These are phyloP conservation scores for Argentina silus DNA, from an alignment of 2,797 vertebrate genomes.

Conservation along the genomic window DNA sequence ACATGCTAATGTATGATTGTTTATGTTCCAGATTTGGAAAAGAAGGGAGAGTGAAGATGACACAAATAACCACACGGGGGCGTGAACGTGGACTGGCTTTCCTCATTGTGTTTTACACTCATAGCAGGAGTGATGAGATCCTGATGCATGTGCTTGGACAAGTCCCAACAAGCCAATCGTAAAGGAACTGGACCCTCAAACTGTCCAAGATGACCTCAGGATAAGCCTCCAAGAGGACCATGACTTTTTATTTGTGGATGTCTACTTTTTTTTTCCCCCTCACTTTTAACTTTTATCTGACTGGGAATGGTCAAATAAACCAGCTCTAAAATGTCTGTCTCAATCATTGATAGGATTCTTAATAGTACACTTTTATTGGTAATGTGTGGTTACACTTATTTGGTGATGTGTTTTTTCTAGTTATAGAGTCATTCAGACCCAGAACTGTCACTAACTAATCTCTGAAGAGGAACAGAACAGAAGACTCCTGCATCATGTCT, in stretches of 20 bases:
- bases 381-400: too few relatives aligned
- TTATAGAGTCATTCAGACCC: too few relatives aligned
- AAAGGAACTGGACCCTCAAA: conserved; percentile 12
- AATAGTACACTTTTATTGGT: too few relatives aligned
- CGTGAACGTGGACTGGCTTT: conserved; percentile 61
- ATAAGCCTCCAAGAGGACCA: conserved; percentile 4
- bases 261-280: conserved; percentile 21
- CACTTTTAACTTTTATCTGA: conserved; percentile 48
- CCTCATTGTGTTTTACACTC: not conserved
- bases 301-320: conserved; percentile 60
- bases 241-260: conserved; percentile 19
- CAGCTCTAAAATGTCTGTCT: conserved; percentile 3
- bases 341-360: not conserved
- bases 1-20: not conserved
- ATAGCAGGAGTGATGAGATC: not conserved
- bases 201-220: conserved; percentile 24
- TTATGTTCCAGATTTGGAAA: conserved; percentile 89
- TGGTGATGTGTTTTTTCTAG: too few relatives aligned
- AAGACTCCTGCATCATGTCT: too few relatives aligned
- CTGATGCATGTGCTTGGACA: conserved; percentile 5
- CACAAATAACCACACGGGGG: conserved; percentile 83
- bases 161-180: not conserved
- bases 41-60: conserved; percentile 81
- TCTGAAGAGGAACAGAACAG: too few relatives aligned
- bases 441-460: too few relatives aligned